Base-by-base conservation (phyloP, 2,797 vertebrate genomes). In the Mus minutoides region DNA sequence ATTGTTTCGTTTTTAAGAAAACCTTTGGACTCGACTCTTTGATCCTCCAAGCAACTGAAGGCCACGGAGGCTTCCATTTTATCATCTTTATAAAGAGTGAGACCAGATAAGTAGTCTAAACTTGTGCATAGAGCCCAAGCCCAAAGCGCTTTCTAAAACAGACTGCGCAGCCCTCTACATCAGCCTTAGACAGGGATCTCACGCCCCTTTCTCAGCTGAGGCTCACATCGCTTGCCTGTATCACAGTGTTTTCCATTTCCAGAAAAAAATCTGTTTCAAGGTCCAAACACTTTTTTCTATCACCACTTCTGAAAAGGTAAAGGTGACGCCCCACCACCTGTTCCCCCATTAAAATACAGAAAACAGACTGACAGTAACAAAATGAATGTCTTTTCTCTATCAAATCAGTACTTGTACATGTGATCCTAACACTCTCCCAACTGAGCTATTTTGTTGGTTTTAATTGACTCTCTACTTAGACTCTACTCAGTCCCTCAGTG, bases 281-380 rank as follows among this genome's bases (percentile, higher is more conserved):
- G 89, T 75, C 58, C 24, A 88, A 83, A 73, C 29, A 31, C n/a
- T 31, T 90, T 40, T 69, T 40, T 69, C n/a, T n/a, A 37, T 22
- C 10, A 73, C 16, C 14, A 88, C 92, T 88, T 79, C 71, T 79
- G n/a, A 80, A 75, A 29, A 83, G 78, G 22, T 75, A 83, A 82
- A 76, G 56, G 34, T 31, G 58, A 73, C 6, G 11, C 52, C 22
- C 75, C 88, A 17, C 21, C 14, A 76, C 17, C 43, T 56, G 77
- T 24, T 79, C 95, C n/a, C 58, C 67, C n/a, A 83, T 31, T 71
- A 91, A 92, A n/a, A 76, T 67, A 69, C 21, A 92, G 79, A 95
- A 95, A 76, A 79, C 8, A 84, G 52, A 54, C n/a, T 83, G 64
- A 87, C 13, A 49, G 56, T 54, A 49, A 82, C 54, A 64, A 87